Base-by-base conservation (phyloP, 2,797 vertebrate species). In the Eutrigla gurnardus region DNA sequence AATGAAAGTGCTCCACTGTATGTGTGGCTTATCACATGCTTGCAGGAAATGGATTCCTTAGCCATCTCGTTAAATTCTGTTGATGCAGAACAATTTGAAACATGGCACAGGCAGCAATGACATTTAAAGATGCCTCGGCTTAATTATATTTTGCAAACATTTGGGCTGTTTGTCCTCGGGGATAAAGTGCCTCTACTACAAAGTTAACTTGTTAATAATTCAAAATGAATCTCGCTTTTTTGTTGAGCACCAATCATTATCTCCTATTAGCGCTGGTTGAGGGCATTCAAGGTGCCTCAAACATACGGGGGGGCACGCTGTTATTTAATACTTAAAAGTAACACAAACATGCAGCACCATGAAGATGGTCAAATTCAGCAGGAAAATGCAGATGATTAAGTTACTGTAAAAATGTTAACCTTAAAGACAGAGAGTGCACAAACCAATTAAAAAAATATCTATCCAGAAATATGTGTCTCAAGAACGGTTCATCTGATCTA, bases 11-110 rank as follows among this genome's bases (percentile, higher is more conserved):
- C 96, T 96, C 95, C 96, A 97, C 96, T 96, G 97, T 98, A 97
- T 96, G 96, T 96, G 95, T 93, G 96, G 96, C 98, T 99, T 99
- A 99, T 99, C 98, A 95, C 97, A 90, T 95, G 94, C 96, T 96
- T 95, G 91, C 98, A 99, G 98, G 97, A 97, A 97, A 97, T 96
- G 94, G 96, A 97, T 97, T 97, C 95, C 96, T 97, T 96, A 95
- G 97, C 97, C 97, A 98, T 97, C 98, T 98, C 97, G 96, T 99
- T 98, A 99, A 98, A 98, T 98, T 98, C 97, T 98, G 97, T 97
- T 98, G 97, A 99, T 99, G 98, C 98, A 98, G 97, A 98, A 98
- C 97, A 98, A 99, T 98, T 98, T 97, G 96, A 98, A 99, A 97
- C 96, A 96, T 97, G 97, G 97, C 97, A 97, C 96, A 96, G 95